Evolutionary conservation across 1,140 invertebrate species (phyloP).

Genomic region (Colletes gigas): DNA sequence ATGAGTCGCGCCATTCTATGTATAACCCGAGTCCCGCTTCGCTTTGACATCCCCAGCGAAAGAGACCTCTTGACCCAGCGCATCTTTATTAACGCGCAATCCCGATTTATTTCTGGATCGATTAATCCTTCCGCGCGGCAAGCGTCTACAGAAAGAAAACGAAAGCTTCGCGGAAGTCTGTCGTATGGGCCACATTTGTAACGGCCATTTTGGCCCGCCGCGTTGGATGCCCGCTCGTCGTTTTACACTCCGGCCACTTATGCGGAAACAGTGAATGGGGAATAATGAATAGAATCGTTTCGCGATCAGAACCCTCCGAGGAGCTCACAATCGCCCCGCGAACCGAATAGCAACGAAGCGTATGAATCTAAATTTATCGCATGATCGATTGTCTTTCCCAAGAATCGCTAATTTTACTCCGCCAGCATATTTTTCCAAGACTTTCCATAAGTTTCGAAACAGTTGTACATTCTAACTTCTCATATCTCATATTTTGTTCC

Average conservation of each 20-base stretch:
- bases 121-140: slow-evolving; percentile 45
- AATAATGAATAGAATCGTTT: slow-evolving; percentile 35
- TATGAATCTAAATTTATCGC: background rate
- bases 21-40: slow-evolving; percentile 22
- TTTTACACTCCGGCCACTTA: slow-evolving; percentile 41
- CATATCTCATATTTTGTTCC: no score
- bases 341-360: background rate
- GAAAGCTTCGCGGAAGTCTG: slow-evolving; percentile 46
- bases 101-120: slow-evolving; percentile 47
- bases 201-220: slow-evolving; percentile 17
- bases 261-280: slow-evolving; percentile 42
- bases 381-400: background rate
- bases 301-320: background rate
- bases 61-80: slow-evolving; percentile 32
- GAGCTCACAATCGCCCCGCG: background rate
- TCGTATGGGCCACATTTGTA: slow-evolving; percentile 42
- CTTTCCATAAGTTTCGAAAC: no score
- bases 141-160: slow-evolving; percentile 31
- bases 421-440: no score
- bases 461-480: no score
- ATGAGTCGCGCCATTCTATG: slow-evolving; percentile 19
- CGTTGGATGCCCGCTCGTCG: slow-evolving; percentile 22
- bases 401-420: no score
- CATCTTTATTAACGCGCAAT: slow-evolving; percentile 40
- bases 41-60: background rate